Percentiles rank a stretch among this genome's conserved stretches.
phyloP scores from a whole-genome alignment of 2,113 vertebrate genomes.

The Orientallactaga bullata region DNA sequence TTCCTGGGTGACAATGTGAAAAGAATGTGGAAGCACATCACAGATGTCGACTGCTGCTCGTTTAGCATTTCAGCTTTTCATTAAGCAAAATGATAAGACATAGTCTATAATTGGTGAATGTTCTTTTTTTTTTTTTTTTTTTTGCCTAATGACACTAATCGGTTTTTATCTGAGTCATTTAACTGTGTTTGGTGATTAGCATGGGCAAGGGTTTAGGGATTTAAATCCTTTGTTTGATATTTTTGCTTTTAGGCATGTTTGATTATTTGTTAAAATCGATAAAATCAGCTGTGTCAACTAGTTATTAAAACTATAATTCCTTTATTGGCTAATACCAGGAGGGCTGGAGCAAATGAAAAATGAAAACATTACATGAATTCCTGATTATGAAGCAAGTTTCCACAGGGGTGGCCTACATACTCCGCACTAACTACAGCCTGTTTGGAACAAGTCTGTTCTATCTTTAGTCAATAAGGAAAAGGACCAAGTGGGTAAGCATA shows the following conservation, averaged over 20 bases:
- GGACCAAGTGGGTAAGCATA: constrained; percentile 76
- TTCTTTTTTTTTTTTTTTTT: constrained; percentile 69
- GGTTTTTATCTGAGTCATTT: constrained; percentile 79
- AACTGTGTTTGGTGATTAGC: constrained; percentile 68
- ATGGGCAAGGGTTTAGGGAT: constrained; percentile 62
- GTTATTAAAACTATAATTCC: constrained; percentile 82
- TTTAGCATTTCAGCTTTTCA: constrained; percentile 62
- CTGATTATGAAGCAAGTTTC: constrained; percentile 69
- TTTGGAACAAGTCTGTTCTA: constrained; percentile 71
- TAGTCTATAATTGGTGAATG: constrained; percentile 60
- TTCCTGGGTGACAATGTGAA: neutral
- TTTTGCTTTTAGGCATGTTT: constrained; percentile 77
- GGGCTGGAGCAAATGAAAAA: constrained; percentile 53
- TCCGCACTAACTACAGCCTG: constrained; percentile 58
- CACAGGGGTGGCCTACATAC: constrained; percentile 67
- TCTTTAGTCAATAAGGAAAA: constrained; percentile 79
- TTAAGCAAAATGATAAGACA: constrained; percentile 66
- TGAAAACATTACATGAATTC: constrained; percentile 47
- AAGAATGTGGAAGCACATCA: neutral
- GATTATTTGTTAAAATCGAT: constrained; percentile 81
- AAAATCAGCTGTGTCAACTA: constrained; percentile 74
- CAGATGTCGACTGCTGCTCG: neutral
- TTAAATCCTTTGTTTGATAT: constrained; percentile 73
- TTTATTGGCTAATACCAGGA: constrained; percentile 67
- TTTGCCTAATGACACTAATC: constrained; percentile 79